phyloP scores from a whole-genome alignment of 2,888 invertebrate genomes.

The Athalia cordata region DNA sequence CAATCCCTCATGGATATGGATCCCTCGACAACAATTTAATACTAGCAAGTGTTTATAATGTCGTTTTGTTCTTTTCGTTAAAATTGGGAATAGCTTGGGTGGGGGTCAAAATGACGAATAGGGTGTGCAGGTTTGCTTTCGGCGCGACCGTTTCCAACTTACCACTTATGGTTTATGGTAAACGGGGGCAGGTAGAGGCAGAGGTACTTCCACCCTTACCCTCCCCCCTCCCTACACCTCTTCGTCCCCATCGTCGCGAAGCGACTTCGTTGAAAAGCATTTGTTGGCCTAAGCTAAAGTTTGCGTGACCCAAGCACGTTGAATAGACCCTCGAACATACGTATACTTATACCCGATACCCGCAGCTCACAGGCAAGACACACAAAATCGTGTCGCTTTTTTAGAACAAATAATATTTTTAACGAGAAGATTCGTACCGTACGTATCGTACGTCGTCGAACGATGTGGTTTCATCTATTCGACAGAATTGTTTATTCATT shows the following conservation, averaged over 20 bases:
- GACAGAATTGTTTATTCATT: background rate
- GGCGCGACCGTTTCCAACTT: slow-evolving; percentile 25
- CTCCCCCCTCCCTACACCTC: background rate
- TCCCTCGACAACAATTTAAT: too few relatives aligned
- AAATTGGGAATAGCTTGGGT: background rate
- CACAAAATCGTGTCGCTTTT: too few relatives aligned
- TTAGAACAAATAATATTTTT: too few relatives aligned
- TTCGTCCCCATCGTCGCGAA: background rate
- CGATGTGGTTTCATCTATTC: too few relatives aligned
- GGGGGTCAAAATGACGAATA: slow-evolving; percentile 14
- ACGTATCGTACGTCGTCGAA: too few relatives aligned
- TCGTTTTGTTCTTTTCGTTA: too few relatives aligned
- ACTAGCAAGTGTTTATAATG: too few relatives aligned
- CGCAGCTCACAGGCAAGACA: too few relatives aligned
- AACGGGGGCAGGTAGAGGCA: slow-evolving; percentile 4
- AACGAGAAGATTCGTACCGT: too few relatives aligned
- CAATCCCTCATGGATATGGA: background rate
- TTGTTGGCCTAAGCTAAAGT: slow-evolving; percentile 43
- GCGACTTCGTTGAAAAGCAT: slow-evolving; percentile 29
- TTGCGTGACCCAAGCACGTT: slow-evolving; percentile 44
- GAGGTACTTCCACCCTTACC: too few relatives aligned
- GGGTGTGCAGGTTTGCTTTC: slow-evolving; percentile 3
- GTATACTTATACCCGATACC: too few relatives aligned
- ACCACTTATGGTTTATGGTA: slow-evolving; percentile 37
- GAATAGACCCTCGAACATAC: slow-evolving; percentile 22